These are phyloP conservation scores for Eucera pruinosa DNA, from an alignment of 2,888 invertebrate species.

Conservation along the genomic window DNA sequence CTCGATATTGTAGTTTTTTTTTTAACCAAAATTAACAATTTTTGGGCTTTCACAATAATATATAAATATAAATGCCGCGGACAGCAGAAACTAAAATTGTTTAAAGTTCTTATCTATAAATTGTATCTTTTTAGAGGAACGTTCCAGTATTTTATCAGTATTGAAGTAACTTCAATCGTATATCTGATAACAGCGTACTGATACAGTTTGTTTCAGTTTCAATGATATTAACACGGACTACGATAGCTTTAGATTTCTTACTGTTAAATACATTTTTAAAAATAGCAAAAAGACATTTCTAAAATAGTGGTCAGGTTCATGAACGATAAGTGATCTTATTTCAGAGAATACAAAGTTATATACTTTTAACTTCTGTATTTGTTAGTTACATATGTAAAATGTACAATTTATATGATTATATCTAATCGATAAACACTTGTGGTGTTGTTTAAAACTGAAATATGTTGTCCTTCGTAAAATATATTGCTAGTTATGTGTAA, in stretches of 20 bases:
- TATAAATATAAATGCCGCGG: too few species aligned
- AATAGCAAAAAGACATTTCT: too few species aligned
- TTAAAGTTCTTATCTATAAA: not conserved
- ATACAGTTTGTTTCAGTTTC: not conserved
- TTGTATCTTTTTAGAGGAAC: not conserved
- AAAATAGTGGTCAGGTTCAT: not conserved
- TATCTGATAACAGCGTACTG: constrained; percentile 16
- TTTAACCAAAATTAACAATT: too few species aligned
- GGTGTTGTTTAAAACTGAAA: not conserved
- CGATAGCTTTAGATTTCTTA: not conserved
- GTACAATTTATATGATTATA: not conserved
- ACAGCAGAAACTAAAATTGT: not conserved
- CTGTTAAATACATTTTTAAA: not conserved
- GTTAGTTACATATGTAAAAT: not conserved
- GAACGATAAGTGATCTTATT: not conserved
- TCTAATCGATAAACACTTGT: not conserved
- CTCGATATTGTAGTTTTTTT: too few species aligned
- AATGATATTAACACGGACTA: not conserved
- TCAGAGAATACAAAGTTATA: not conserved
- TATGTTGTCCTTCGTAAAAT: not conserved
- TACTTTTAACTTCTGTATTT: not conserved
- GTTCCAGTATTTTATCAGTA: not conserved
- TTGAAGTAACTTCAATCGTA: not conserved
- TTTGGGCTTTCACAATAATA: too few species aligned
- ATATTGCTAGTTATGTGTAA: constrained; percentile 11